Base-by-base conservation (phyloP, 2,888 invertebrate species). In the Petrophora chlorosata region DNA sequence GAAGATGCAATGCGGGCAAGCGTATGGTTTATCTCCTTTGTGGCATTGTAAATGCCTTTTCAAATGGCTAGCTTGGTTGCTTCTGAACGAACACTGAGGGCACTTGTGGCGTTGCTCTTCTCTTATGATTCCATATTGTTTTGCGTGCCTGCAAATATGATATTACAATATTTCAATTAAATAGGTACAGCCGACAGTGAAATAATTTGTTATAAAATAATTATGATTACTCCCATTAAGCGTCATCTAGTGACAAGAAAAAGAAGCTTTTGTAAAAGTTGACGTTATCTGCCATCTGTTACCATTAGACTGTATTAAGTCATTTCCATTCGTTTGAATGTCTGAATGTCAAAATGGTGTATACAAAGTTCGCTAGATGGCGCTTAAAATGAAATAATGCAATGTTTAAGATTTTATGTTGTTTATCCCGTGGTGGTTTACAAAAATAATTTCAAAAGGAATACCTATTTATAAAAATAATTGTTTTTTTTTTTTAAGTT, bases 1-100 rank as follows among this genome's bases (percentile, higher is more conserved):
- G 66, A 94, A 95, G 15, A 87, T 67, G 75, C 98, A 98, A 75
- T 97, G 94, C 0, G 95, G 95, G 81, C 98, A 98, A 40, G 91
- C 91, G 82, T 95, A 97, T 0, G 98, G 97, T 75, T 96, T 97
- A 19, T 93, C 91, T 2, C 96, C 96, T 3, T 94, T 94, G 76
- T 98, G 97, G 14, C 94, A 92, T 3, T 95, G 91, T 74, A 94
- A 87, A 77, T 98, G 98, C 34, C 97, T 92, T 68, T 93, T 94
- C 63, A 98, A 82, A 74, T 96, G 95, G 15, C 93, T 92, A 4
- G 92, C 84, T 53, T 93, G 91, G 61, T 93, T 92, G 9, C 94
- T 92, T 56, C 91, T 91, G 78, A 96, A 97, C 1, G 91, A 71
- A 68, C 98, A 98, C 5, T 92, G 82, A 16, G 90, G 78, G 72